A percentile compares a stretch with the other conserved stretches of the same genome.
Conservation (phyloP, 2,888 invertebrate genomes). For the Limenitis camilla region DNA sequence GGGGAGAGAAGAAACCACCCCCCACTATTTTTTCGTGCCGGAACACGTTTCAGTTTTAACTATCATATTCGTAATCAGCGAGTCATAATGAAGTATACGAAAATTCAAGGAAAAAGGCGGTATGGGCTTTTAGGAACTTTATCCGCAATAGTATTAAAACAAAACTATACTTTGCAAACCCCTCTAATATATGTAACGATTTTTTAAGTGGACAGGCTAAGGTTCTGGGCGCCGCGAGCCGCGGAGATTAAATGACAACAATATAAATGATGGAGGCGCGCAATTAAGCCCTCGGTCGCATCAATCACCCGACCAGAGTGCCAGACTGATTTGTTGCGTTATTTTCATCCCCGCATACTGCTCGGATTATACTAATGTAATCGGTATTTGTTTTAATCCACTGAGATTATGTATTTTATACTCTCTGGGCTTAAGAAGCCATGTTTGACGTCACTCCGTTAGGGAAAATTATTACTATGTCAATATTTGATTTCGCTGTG, state of each 20-base stretch:
- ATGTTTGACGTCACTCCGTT: too few species aligned
- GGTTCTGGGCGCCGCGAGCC: conserved; percentile 22
- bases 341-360: conserved; percentile 30
- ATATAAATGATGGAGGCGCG: conserved; percentile 54
- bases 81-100: too few species aligned
- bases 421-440: too few species aligned
- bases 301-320: conserved; percentile 49
- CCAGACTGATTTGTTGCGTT: conserved; percentile 41
- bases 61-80: too few species aligned
- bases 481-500: too few species aligned
- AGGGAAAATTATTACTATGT: too few species aligned
- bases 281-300: conserved; percentile 48
- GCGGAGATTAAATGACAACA: conserved; percentile 53
- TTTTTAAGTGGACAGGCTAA: conserved; percentile 20
- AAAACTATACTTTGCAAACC: not conserved
- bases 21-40: too few species aligned
- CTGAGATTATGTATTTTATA: not conserved
- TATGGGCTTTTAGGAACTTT: too few species aligned
- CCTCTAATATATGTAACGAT: conserved; percentile 17
- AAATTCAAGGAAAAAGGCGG: too few species aligned
- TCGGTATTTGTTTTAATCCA: not conserved
- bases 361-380: not conserved
- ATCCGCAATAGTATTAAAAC: not conserved
- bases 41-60: too few species aligned
- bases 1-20: too few species aligned